Evolutionary conservation across 92 coral and sea anemone species (phyloP), one percentile per base, ranked within the genome.

Genomic region (Scolanthus callimorphus): DNA sequence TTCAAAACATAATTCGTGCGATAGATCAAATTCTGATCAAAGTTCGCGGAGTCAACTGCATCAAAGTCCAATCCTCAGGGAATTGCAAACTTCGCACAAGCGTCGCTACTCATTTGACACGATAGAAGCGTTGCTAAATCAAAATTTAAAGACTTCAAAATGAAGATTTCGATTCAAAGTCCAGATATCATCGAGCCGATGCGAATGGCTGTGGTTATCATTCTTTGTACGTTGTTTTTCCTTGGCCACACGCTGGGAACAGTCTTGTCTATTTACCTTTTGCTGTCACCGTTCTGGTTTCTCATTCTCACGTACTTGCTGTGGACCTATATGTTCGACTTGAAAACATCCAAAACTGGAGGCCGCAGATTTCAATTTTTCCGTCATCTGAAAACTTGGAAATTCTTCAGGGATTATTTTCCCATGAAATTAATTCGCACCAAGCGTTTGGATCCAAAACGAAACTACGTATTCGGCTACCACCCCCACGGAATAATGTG

Each of bases 401-500:
- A 83, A 1, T 80, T 84, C 55, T 85, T 89, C 74, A 78, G 95
- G 29, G 97, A 92, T 39, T 92, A 88, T 50, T 92, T 92, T 50
- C 96, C 98, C 4, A 86, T 66, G 15, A 78, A 77, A 49, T 71
- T 92, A 4, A 54, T 89, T 1, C 51, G 83, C 39, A 92, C 98
- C 10, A 69, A 69, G 57, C 69, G 67, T 17, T 67, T 92, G 62
- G 84, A 81, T 50, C 90, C 96, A 0, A 78, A 69, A 17, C 76
- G 78, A 54, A 92, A 92, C 78, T 92, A 92, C 56, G 80, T 92
- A 25, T 66, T 92, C 15, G 98, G 98, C 21, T 92, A 92, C 64
- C 98, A 92, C 55, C 98, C 98, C 0, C 98, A 92, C 57, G 98
- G 98, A 1, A 92, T 92, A 2, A 92, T 92, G 98, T 88, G 98